A percentile compares a stretch with the other conserved stretches of the same genome.
Conservation (phyloP, 2,113 vertebrate genomes). For the Sinocyclocheilus anophthalmus region DNA sequence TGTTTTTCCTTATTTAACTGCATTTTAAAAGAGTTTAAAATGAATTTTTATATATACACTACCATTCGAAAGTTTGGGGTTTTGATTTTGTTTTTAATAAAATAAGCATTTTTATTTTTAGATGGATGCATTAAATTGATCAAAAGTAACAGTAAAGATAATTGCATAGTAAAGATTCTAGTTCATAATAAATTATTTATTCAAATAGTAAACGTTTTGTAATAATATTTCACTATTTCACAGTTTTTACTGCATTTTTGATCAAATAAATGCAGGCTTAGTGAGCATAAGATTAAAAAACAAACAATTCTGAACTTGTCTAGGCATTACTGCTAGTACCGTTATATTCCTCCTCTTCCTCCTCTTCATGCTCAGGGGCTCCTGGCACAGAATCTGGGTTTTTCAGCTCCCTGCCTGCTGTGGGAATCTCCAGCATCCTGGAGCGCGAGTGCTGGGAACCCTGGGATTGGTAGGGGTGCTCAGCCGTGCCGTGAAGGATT, state of each 20-base stretch:
- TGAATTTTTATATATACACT: background rate
- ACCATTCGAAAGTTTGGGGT: background rate
- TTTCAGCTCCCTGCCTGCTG: slow-evolving; percentile 60
- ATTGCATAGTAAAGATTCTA: background rate
- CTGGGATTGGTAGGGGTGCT: slow-evolving; percentile 77
- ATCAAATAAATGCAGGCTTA: background rate
- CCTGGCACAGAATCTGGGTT: slow-evolving; percentile 64
- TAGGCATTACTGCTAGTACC: slow-evolving; percentile 69
- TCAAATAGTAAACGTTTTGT: background rate
- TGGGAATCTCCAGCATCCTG: slow-evolving; percentile 69
- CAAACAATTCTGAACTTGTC: background rate
- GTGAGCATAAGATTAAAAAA: background rate
- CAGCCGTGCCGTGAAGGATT: slow-evolving; percentile 82
- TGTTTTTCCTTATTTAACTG: background rate
- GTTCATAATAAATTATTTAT: background rate
- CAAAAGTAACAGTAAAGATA: background rate
- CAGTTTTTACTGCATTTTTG: background rate
- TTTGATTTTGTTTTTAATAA: background rate
- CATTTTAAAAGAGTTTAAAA: background rate
- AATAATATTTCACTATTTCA: background rate
- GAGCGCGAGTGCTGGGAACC: slow-evolving; percentile 67
- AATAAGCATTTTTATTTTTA: background rate
- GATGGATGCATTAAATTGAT: slow-evolving; percentile 1
- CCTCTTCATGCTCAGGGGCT: slow-evolving; percentile 68
- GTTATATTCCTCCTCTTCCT: slow-evolving; percentile 85